A percentile compares a stretch with the other conserved stretches of the same genome.
Conservation (phyloP, 92 coral and sea anemone species). For the Heteractis magnifica region DNA sequence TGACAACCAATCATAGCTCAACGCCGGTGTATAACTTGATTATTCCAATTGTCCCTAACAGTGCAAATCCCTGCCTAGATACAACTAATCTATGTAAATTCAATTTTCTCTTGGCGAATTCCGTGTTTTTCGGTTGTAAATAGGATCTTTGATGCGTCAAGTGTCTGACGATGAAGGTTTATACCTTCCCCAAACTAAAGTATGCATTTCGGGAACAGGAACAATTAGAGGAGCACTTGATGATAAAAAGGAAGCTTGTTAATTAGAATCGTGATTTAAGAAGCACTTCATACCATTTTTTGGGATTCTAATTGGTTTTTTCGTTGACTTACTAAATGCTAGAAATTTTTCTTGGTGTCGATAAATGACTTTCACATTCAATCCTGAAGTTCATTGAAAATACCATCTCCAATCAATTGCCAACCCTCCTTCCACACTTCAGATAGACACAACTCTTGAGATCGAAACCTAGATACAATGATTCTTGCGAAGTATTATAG, state of each 20-base stretch:
- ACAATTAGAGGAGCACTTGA: not conserved
- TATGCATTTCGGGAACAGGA: not conserved
- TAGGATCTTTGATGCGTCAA: not conserved
- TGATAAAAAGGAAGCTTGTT: not conserved
- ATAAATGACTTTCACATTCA: not conserved
- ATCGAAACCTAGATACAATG: no score
- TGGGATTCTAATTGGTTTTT: not conserved
- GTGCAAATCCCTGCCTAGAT: not conserved
- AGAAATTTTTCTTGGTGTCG: not conserved
- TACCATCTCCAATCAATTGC: not conserved
- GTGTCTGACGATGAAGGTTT: not conserved
- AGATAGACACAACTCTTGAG: not conserved
- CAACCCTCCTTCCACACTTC: not conserved
- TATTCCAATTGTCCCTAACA: conserved; percentile 20
- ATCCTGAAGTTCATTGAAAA: not conserved
- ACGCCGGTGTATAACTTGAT: conserved; percentile 3
- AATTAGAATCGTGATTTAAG: not conserved
- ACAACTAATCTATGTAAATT: not conserved
- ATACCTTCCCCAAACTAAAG: not conserved
- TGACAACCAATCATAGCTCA: conserved; percentile 14
- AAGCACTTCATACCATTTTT: not conserved
- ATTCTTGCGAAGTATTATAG: no score
- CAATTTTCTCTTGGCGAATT: not conserved
- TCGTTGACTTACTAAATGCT: not conserved
- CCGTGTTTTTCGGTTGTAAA: not conserved